These are phyloP conservation scores for Schizothorax lantsangensis DNA, from an alignment of 2,797 vertebrate species.

Conservation along the genomic window DNA sequence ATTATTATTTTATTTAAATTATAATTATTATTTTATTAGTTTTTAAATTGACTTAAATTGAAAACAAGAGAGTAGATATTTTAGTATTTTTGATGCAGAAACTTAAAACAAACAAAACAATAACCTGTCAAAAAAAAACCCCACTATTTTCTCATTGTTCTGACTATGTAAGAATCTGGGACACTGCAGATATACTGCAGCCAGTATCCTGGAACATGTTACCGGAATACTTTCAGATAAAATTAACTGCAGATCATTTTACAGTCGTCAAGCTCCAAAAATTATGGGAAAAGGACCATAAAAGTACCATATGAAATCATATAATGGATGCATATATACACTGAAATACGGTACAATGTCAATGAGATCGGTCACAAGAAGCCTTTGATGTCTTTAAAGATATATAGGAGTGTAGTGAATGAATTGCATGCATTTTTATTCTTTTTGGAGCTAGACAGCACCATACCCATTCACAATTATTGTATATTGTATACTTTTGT, in stretches of 20 bases:
- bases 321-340: neutral
- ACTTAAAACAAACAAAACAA: too few species aligned
- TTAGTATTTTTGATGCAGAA: too few species aligned
- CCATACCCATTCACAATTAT: neutral
- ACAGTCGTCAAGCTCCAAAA: neutral
- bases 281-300: neutral
- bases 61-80: too few species aligned
- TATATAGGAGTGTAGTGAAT: neutral
- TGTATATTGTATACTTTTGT: neutral
- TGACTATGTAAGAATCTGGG: too few species aligned
- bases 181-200: neutral
- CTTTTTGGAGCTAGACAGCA: neutral
- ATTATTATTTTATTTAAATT: too few species aligned
- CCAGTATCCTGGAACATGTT: neutral
- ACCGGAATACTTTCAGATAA: neutral
- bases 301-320: neutral
- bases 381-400: neutral
- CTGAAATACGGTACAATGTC: neutral
- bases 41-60: too few species aligned
- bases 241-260: neutral
- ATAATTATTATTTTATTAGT: too few species aligned
- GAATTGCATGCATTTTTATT: neutral
- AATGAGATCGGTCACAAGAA: neutral
- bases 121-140: neutral
- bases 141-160: too few species aligned